phyloP scores from a whole-genome alignment of 2,888 invertebrate species.

The Diogma glabrata region DNA sequence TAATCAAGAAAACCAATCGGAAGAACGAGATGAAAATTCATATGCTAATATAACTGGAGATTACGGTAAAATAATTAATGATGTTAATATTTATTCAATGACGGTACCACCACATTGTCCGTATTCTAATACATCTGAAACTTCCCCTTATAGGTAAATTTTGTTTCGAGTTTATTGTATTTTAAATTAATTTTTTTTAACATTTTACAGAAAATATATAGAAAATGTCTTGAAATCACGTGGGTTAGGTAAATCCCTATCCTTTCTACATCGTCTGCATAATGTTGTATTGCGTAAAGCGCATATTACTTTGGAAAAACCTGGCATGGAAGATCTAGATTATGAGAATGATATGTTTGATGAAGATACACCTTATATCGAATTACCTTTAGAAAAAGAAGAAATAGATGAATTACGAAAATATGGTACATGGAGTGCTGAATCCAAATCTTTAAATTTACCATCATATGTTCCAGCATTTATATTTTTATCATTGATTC shows the following conservation, averaged over 20 bases:
- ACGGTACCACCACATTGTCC: no score
- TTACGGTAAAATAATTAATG: slow-evolving; percentile 21
- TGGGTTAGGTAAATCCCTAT: slow-evolving; percentile 69
- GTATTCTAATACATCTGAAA: no score
- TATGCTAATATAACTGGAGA: slow-evolving; percentile 15
- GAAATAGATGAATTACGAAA: slow-evolving; percentile 22
- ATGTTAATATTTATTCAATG: slow-evolving; percentile 40
- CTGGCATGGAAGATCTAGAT: slow-evolving; percentile 30
- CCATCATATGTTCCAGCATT: slow-evolving; percentile 80
- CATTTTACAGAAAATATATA: slow-evolving; percentile 64
- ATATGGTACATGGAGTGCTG: slow-evolving; percentile 67
- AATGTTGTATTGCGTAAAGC: slow-evolving; percentile 56
- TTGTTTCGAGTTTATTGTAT: slow-evolving; percentile 11
- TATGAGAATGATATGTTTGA: slow-evolving; percentile 37
- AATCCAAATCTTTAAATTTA: slow-evolving; percentile 61
- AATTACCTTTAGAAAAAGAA: slow-evolving; percentile 17
- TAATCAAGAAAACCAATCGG: not conserved
- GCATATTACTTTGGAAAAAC: slow-evolving; percentile 54
- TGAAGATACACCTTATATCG: slow-evolving; percentile 25
- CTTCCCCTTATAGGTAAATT: no score
- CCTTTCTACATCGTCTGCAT: slow-evolving; percentile 64
- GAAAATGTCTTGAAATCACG: slow-evolving; percentile 79
- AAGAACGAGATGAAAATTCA: not conserved
- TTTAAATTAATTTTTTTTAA: slow-evolving; percentile 6
- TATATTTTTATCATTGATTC: slow-evolving; percentile 73